phyloP scores from a whole-genome alignment of 1,140 invertebrate genomes.

The Drosophila jambulina region DNA sequence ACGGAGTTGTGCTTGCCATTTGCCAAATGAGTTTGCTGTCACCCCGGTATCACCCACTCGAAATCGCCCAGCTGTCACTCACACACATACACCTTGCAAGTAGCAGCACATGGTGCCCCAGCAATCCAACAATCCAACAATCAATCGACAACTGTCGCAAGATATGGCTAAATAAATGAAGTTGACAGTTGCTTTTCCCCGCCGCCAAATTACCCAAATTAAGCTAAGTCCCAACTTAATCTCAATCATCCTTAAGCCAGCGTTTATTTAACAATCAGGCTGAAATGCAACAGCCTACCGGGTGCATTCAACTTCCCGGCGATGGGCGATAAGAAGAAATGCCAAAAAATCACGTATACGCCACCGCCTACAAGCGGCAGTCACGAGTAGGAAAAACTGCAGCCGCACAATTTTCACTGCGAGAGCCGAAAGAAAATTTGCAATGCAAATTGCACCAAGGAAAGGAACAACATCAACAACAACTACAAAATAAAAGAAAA shows the following conservation, averaged over 20 bases:
- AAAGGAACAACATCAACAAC: conserved; percentile 10
- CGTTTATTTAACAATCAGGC: conserved; percentile 33
- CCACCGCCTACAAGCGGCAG: conserved; percentile 57
- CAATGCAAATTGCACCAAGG: conserved; percentile 65
- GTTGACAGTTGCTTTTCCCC: conserved; percentile 12
- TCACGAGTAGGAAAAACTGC: conserved; percentile 62
- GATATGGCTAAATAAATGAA: conserved; percentile 13
- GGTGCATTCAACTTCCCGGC: conserved; percentile 65
- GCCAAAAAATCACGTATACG: conserved; percentile 82
- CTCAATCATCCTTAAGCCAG: conserved; percentile 18
- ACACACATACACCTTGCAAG: conserved; percentile 2
- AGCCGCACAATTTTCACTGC: conserved; percentile 72
- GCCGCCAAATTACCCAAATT: conserved; percentile 9
- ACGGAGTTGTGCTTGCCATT: conserved; percentile 43
- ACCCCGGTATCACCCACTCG: conserved; percentile 51
- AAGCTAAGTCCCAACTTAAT: conserved; percentile 7
- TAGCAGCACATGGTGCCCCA: conserved; percentile 13
- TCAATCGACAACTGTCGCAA: conserved; percentile 41
- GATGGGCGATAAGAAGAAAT: conserved; percentile 75
- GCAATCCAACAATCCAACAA: conserved; percentile 20
- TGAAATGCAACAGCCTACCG: conserved; percentile 53
- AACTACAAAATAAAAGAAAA: conserved; percentile 15
- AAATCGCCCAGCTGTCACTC: conserved; percentile 48
- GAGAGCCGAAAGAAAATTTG: conserved; percentile 70
- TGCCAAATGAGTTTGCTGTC: conserved; percentile 62